Evolutionary conservation across 2,113 vertebrate genomes (phyloP).

Genomic region (Pteropus alecto): DNA sequence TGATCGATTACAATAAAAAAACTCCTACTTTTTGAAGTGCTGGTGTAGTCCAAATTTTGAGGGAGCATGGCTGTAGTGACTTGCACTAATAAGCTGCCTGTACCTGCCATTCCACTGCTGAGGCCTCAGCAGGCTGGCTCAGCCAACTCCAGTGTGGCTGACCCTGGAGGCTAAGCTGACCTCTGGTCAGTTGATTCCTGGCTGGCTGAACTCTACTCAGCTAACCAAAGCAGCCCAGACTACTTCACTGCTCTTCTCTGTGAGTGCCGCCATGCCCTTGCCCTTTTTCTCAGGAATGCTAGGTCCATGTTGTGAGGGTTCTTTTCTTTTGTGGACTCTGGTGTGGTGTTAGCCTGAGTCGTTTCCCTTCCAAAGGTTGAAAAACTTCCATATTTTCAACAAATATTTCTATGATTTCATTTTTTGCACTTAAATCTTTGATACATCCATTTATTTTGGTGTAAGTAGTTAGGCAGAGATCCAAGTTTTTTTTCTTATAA

Average conservation of each 20-base stretch:
- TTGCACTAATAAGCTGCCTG: neutral
- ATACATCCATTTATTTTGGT: neutral
- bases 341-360: neutral
- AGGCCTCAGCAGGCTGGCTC: neutral
- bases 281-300: neutral
- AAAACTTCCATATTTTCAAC: neutral
- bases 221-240: neutral
- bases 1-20: neutral
- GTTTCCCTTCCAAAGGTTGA: neutral
- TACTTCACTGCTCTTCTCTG: neutral
- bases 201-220: neutral
- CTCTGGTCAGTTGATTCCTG: neutral
- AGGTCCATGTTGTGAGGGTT: too few species aligned
- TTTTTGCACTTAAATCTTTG: neutral
- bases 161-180: neutral
- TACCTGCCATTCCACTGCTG: neutral
- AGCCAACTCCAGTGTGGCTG: neutral
- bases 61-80: accelerated
- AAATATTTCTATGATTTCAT: neutral
- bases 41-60: accelerated
- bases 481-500: neutral
- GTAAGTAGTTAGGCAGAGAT: neutral
- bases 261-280: neutral
- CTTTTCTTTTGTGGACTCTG: neutral
- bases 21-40: neutral